Evolutionary conservation across 2,888 invertebrate genomes (phyloP).

Genomic region (Diarsia rubi): DNA sequence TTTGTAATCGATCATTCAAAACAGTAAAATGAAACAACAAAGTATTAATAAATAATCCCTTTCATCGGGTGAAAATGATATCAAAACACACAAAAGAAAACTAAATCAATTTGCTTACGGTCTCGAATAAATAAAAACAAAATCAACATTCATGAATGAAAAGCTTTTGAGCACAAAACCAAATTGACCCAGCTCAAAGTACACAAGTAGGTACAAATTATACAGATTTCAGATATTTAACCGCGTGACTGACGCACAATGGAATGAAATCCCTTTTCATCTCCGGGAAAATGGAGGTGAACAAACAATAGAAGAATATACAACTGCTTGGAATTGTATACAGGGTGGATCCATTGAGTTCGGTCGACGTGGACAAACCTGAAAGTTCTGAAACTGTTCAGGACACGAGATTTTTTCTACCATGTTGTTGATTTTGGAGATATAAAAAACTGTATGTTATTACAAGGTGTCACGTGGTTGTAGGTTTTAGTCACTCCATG

Average conservation of each 20-base stretch:
- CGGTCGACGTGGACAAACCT: background rate
- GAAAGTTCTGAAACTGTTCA: background rate
- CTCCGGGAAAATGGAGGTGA: constrained; percentile 24
- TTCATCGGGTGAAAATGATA: background rate
- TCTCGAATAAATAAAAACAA: constrained; percentile 25
- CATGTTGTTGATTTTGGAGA: no score
- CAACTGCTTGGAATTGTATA: constrained; percentile 21
- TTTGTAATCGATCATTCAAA: background rate
- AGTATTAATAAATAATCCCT: background rate
- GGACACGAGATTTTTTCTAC: background rate
- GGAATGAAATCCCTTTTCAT: constrained; percentile 31
- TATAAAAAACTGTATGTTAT: background rate
- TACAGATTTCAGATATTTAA: constrained; percentile 18
- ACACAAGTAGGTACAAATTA: constrained; percentile 26
- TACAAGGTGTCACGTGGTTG: background rate
- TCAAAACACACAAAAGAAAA: background rate
- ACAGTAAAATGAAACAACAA: background rate
- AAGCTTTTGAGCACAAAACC: background rate
- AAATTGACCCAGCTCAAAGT: constrained; percentile 24
- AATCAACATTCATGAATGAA: constrained; percentile 23
- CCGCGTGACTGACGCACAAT: constrained; percentile 44
- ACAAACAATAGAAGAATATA: constrained; percentile 47
- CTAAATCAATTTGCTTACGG: background rate
- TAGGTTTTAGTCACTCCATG: background rate
- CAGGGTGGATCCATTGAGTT: constrained; percentile 1